Evolutionary conservation across 2,797 vertebrate species (phyloP), one percentile per base, ranked within the genome.

Genomic region (Hydrocynus forskahlii): DNA sequence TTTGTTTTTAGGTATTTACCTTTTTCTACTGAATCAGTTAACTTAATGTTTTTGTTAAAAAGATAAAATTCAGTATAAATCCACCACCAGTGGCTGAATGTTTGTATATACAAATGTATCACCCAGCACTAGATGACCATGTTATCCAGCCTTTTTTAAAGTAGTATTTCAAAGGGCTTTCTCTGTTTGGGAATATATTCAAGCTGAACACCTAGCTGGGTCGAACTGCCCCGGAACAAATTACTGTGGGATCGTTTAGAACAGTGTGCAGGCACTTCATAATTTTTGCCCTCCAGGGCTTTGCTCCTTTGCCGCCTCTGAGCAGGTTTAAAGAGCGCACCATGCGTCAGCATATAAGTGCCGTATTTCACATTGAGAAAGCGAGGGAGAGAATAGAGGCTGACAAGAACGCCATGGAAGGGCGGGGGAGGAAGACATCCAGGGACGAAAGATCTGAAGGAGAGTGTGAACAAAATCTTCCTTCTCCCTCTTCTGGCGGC

Each of bases 401-500:
- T 60, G 76, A 72, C 69, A 54, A 76, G 73, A 57, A n/a, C 25
- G 52, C 17, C 13, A 35, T 43, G 55, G 48, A 63, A 63, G 69
- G 75, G 69, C 6, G 40, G 71, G 54, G 59, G 62, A 73, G 74
- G 63, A 77, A 55, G 69, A 62, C 52, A 25, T 77, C 50, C 17
- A 75, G 50, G 21, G 48, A 35, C 21, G 38, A 60, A 55, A 63
- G 63, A 25, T 75, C 71, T 59, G 60, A 63, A 45, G 12, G 54
- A 78, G 48, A 62, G 38, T 19, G 4, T 69, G 40, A 48, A 57
- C 4, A 25, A 80, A 43, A 59, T 25, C 40, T 63, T 75, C 12
- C 7, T 81, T 54, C 80, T 79, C 85, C 78, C 85, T 78, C 82
- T 84, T 80, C 80, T 84, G 80, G 77, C 29, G 64, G n/a, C 17